phyloP scores from a whole-genome alignment of 2,113 vertebrate species.

The Apistogramma diplotaenia region DNA sequence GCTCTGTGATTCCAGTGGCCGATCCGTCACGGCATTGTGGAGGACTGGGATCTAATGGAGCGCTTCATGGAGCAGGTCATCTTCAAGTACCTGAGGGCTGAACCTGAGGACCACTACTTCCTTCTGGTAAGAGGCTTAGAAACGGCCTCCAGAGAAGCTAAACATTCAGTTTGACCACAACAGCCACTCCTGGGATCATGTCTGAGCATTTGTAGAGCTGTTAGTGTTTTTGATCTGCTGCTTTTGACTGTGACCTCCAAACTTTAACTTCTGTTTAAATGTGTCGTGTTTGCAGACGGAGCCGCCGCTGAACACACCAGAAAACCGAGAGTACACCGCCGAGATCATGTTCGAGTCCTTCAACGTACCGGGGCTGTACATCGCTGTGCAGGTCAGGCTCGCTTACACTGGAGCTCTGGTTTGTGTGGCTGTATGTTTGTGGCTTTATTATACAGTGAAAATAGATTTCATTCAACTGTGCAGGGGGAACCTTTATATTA shows the following conservation, averaged over 20 bases:
- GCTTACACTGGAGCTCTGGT: background rate
- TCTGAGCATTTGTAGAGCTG: background rate
- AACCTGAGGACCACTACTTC: constrained; percentile 99
- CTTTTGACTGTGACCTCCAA: background rate
- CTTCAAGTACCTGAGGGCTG: constrained; percentile 97
- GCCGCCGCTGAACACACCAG: constrained; percentile 97
- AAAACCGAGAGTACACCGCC: constrained; percentile 98
- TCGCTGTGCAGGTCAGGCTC: constrained; percentile 91
- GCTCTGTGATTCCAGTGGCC: constrained; percentile 84
- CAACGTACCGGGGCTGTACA: constrained; percentile 97
- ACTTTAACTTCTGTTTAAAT: background rate
- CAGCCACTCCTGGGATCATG: background rate
- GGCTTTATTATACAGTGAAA: background rate
- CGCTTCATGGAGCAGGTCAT: constrained; percentile 99
- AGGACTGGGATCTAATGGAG: constrained; percentile 99
- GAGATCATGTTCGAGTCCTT: constrained; percentile 99
- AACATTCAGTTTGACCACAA: background rate
- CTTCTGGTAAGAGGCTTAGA: constrained; percentile 84
- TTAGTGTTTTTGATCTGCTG: background rate
- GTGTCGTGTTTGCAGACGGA: constrained; percentile 82
- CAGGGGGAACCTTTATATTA: background rate
- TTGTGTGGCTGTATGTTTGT: background rate
- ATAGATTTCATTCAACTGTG: background rate
- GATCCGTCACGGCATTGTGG: constrained; percentile 97
- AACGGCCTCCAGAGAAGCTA: background rate